Evolutionary conservation across 2,797 vertebrate genomes (phyloP).

Genomic region (Lepilemur septentrionalis): DNA sequence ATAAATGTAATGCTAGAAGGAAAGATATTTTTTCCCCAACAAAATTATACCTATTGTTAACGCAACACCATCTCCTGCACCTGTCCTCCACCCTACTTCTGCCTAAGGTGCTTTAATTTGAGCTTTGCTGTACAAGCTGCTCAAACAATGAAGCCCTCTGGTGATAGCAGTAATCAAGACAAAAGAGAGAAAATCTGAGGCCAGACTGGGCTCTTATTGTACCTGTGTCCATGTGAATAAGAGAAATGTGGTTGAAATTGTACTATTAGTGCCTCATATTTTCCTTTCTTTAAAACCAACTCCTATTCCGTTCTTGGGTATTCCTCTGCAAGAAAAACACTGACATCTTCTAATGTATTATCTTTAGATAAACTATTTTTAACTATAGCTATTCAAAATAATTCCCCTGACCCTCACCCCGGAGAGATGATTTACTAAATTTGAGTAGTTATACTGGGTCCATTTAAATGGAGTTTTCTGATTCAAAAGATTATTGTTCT

Average conservation of each 20-base stretch:
- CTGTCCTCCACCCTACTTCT: background rate
- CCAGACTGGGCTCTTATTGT: background rate
- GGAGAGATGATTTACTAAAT: constrained; percentile 5
- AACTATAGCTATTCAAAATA: background rate
- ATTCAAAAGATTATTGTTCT: background rate
- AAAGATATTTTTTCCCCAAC: background rate
- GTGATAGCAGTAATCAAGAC: constrained; percentile 10
- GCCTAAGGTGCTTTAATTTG: constrained; percentile 44
- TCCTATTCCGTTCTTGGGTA: background rate
- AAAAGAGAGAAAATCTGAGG: constrained; percentile 24
- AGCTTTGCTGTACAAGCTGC: constrained; percentile 27
- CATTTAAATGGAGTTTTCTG: background rate
- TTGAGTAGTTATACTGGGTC: background rate
- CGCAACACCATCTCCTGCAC: background rate
- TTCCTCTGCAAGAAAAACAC: constrained; percentile 9
- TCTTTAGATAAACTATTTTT: constrained; percentile 17
- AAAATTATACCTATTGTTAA: constrained; percentile 24
- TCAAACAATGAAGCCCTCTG: constrained; percentile 1
- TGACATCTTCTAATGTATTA: background rate
- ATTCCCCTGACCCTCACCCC: background rate
- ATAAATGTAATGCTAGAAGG: background rate
- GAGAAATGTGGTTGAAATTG: constrained; percentile 4
- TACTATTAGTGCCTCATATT: background rate
- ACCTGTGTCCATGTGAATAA: background rate
- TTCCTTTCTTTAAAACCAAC: constrained; percentile 38